Evolutionary conservation across 2,888 invertebrate genomes (phyloP), one percentile per base, ranked within the genome.

Genomic region (Parthenolecanium corni): DNA sequence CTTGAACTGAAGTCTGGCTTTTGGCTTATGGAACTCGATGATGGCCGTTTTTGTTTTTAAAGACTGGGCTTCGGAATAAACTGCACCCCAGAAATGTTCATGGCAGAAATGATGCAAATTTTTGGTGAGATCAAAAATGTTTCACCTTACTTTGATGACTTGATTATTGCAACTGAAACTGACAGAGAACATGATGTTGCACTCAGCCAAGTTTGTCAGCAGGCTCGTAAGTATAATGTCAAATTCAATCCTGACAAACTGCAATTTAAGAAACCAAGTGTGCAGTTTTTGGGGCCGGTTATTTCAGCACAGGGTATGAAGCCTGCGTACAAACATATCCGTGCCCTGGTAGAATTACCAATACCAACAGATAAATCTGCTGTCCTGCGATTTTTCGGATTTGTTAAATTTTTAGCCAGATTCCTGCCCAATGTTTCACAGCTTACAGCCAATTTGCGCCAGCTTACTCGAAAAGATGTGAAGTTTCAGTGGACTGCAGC

Each of bases 1-100:
- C 6, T 46, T 6, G 46, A 46, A n/a, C 16, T 46, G 11, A n/a
- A 9, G 16, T 46, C 46, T 11, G 46, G 46, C n/a, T 46, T 46
- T 18, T 46, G 46, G 46, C 66, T 67, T 24, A 56, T 67, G 1
- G 61, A 62, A 16, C 52, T 68, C 14, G 67, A 67, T 21, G 65
- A 66, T 65, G 70, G 69, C 3, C 52, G 61, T 12, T 69, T 64
- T 38, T 31, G 65, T 24, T 69, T 65, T 51, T 24, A 20, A 11
- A 58, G 67, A 23, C 23, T 68, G n/a, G 66, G 68, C 1, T 69
- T 66, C 65, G 68, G 69, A 2, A 31, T 69, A 0, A 61, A 16
- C 1, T 64, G 62, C 18, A 66, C 67, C 1, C 64, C 67, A 4
- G 68, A 68, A 62, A 58, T 65, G 1, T 68, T 66, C 42, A 31